A percentile compares a stretch with the other conserved stretches of the same genome.
phyloP scores from a whole-genome alignment of 1,140 invertebrate genomes.

The Arion vulgaris region DNA sequence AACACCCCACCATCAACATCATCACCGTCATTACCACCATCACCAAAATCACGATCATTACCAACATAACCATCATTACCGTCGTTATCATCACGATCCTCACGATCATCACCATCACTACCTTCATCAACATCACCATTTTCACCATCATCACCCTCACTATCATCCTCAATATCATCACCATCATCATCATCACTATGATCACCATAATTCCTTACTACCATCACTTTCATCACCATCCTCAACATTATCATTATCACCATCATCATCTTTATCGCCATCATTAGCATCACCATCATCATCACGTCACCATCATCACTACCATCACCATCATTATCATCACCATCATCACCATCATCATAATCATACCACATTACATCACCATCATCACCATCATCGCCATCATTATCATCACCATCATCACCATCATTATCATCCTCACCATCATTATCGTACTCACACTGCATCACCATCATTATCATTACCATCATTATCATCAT shows the following conservation, averaged over 20 bases:
- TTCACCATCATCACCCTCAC: too few relatives aligned
- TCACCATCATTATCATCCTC: background rate
- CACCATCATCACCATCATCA: background rate
- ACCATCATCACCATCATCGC: background rate
- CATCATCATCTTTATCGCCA: too few relatives aligned
- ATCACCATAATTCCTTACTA: too few relatives aligned
- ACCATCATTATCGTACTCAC: background rate
- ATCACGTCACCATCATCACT: background rate
- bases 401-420: background rate
- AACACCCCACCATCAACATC: too few relatives aligned
- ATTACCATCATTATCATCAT: background rate
- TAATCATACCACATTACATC: background rate
- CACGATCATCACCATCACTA: background rate
- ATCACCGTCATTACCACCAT: too few relatives aligned
- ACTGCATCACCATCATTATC: background rate
- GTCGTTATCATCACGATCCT: background rate
- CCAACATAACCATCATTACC: too few relatives aligned
- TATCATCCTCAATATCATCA: too few relatives aligned
- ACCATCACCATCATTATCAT: background rate
- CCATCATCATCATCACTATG: too few relatives aligned
- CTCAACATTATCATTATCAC: too few relatives aligned
- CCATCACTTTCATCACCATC: too few relatives aligned
- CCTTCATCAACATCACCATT: background rate
- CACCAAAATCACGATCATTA: too few relatives aligned
- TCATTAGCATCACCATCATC: too few relatives aligned